Evolutionary conservation across 2,888 invertebrate genomes (phyloP).

Genomic region (Caenorhabditis panamensis): DNA sequence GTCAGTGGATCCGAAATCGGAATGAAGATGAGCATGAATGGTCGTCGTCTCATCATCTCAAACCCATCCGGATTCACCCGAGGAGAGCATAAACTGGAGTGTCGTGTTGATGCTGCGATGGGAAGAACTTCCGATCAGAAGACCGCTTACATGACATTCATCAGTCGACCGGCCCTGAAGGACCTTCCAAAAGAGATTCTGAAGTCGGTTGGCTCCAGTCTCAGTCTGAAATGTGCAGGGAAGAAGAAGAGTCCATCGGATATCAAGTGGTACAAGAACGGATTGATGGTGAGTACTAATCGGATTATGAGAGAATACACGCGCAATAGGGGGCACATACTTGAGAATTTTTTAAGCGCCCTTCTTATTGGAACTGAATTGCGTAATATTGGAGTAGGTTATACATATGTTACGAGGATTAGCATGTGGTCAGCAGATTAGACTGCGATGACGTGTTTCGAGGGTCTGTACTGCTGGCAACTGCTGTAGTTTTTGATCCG

Average conservation of each 20-base stretch:
- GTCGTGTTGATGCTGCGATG: slow-evolving; percentile 67
- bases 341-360: slow-evolving; percentile 56
- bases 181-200: slow-evolving; percentile 42
- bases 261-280: slow-evolving; percentile 62
- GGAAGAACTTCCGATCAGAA: slow-evolving; percentile 67
- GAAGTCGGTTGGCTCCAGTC: slow-evolving; percentile 38
- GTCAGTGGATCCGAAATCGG: slow-evolving; percentile 62
- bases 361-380: slow-evolving; percentile 18
- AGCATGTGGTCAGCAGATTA: slow-evolving; percentile 10
- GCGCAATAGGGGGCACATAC: slow-evolving; percentile 28
- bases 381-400: slow-evolving; percentile 49
- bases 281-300: slow-evolving; percentile 46
- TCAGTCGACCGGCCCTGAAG: slow-evolving; percentile 56
- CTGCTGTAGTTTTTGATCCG: slow-evolving; percentile 1
- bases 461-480: neutral
- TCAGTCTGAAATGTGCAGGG: slow-evolving; percentile 53
- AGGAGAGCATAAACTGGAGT: slow-evolving; percentile 66
- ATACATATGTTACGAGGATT: slow-evolving; percentile 49
- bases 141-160: slow-evolving; percentile 55
- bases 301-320: slow-evolving; percentile 8
- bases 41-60: slow-evolving; percentile 39
- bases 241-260: slow-evolving; percentile 50
- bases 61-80: slow-evolving; percentile 59
- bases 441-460: slow-evolving; percentile 10
- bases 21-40: slow-evolving; percentile 30